Percentiles rank a stretch among this genome's conserved stretches.
Conservation (phyloP, 1,140 invertebrate genomes). For the Apocrypta bakeri region DNA sequence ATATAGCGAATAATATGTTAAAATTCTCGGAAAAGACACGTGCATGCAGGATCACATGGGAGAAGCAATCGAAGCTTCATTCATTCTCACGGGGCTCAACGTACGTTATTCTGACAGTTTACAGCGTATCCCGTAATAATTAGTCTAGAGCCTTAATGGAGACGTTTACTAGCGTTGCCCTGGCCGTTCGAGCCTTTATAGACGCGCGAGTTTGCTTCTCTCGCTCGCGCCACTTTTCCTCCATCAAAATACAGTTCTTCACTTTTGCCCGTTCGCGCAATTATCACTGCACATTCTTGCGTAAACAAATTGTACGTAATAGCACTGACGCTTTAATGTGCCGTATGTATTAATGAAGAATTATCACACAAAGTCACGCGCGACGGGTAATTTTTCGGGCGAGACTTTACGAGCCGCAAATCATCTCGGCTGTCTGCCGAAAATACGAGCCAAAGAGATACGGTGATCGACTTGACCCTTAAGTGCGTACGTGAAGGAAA, state of each 20-base stretch:
- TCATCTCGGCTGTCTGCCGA: constrained; percentile 42
- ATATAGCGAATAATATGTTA: no score
- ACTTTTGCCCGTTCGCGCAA: constrained; percentile 1
- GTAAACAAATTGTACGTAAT: background rate
- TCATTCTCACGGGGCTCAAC: constrained; percentile 13
- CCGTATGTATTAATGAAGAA: background rate
- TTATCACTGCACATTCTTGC: background rate
- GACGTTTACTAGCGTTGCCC: constrained; percentile 30
- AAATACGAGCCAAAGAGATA: constrained; percentile 19
- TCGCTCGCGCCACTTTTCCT: background rate
- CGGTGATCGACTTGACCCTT: background rate
- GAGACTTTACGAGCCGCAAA: constrained; percentile 46
- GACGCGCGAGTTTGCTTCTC: no score
- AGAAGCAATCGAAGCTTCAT: constrained; percentile 23
- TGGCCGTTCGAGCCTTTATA: background rate
- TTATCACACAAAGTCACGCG: background rate
- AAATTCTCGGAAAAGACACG: no score
- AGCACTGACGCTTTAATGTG: background rate
- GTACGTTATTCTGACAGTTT: constrained; percentile 19
- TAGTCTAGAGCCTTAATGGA: constrained; percentile 23
- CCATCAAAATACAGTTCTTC: constrained; percentile 10
- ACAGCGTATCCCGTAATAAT: constrained; percentile 38
- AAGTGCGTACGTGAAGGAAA: background rate
- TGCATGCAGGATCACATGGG: background rate
- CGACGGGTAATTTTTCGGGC: constrained; percentile 45